Base-by-base conservation (phyloP, 1,140 invertebrate genomes). In the Thalassaphorura encarpata region DNA sequence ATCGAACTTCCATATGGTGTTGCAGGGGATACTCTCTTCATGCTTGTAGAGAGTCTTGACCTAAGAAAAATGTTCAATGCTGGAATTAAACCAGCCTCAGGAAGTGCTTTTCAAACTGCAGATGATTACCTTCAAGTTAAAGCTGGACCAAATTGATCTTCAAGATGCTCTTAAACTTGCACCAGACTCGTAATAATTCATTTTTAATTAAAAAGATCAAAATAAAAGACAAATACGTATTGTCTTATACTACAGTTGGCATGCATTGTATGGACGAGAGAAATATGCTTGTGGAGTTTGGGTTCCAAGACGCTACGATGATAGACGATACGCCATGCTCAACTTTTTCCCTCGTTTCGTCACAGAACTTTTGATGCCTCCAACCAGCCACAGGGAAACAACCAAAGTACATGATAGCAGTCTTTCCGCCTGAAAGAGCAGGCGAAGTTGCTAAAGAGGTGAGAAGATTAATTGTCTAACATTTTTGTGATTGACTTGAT, bases 291-390 rank as follows among this genome's bases (percentile, higher is more conserved):
- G 50, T 5, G 63, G 63, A 3, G 56, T 64, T 26, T 64, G 63
- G 63, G 61, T 59, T 42, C 60, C 63, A 11, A 15, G 63, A n/a
- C 15, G 31, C 16, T 61, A 64, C 40, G 60, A 61, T 28, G 59
- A 64, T 15, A 64, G 61, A 36, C 39, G 56, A 29, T 64, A 56
- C 29, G 54, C 59, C 8, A 59, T 64, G 56, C 45, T 64, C 1
- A 64, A 61, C 23, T 64, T 53, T 29, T 64, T 64, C 33, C 60
- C 63, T 13, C 52, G 56, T 15, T 61, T 61, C 23, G 60, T 64
- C 2, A 64, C 63, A 11, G 63, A 64, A 27, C 33, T 61, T 39
- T 27, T 64, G n/a, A 61, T 56, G 24, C 63, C 56, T 15, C n/a
- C n/a, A n/a, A n/a, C n/a, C n/a, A n/a, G 13, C 58, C 16, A 29